These are phyloP conservation scores for Trichogramma dendrolimi DNA, from an alignment of 2,888 invertebrate species.

Conservation along the genomic window DNA sequence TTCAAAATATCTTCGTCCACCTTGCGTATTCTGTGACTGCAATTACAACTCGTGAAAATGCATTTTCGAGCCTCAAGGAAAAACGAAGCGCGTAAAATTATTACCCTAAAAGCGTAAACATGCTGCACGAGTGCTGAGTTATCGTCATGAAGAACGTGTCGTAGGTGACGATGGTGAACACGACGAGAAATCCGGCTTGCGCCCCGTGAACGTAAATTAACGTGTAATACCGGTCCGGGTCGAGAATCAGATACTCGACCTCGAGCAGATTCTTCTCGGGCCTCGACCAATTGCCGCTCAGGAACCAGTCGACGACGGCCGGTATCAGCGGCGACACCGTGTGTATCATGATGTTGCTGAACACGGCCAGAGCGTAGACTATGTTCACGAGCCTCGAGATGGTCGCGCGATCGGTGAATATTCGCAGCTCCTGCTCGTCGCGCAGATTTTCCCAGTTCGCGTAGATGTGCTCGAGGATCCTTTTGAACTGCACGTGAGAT, in stretches of 20 bases:
- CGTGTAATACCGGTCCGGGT: conserved; percentile 11
- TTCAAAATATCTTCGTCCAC: not conserved
- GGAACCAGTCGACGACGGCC: not conserved
- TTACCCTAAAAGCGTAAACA: conserved; percentile 23
- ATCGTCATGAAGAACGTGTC: conserved; percentile 14
- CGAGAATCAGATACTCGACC: conserved; percentile 14
- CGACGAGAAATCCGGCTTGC: not conserved
- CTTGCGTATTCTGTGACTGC: conserved; percentile 5
- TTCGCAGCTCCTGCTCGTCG: conserved; percentile 1
- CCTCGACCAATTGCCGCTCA: conserved; percentile 8
- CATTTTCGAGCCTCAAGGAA: not conserved
- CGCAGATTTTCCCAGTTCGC: conserved; percentile 3
- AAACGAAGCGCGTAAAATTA: not conserved
- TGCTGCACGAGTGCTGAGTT: conserved; percentile 15
- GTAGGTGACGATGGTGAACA: not conserved
- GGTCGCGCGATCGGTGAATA: conserved; percentile 1
- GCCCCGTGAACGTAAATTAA: conserved; percentile 12
- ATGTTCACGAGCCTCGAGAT: not conserved
- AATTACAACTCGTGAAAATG: not conserved
- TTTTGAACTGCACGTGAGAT: conserved; percentile 8
- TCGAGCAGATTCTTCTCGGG: conserved; percentile 8
- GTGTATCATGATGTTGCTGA: not conserved
- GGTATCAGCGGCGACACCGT: conserved; percentile 5
- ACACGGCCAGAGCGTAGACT: not conserved
- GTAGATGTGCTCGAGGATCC: conserved; percentile 3